Evolutionary conservation across 2,797 vertebrate genomes (phyloP).

Genomic region (Peromyscus attwateri): DNA sequence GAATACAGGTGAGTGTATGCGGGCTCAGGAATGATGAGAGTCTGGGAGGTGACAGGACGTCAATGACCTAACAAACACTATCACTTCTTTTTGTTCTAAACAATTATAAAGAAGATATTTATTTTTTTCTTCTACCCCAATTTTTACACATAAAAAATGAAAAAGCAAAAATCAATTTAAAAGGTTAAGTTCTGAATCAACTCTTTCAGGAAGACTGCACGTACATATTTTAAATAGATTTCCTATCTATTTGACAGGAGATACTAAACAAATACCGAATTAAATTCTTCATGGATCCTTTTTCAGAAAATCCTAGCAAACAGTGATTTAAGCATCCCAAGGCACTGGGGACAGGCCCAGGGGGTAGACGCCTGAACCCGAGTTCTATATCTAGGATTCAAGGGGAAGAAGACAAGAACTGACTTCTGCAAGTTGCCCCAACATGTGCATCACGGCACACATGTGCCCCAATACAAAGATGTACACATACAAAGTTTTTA

Average conservation of each 20-base stretch:
- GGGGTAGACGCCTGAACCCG: not conserved
- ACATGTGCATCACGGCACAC: not conserved
- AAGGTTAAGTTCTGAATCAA: not conserved
- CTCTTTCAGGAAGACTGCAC: conserved; percentile 3
- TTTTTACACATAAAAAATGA: conserved; percentile 33
- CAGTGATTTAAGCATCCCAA: not conserved
- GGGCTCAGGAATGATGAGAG: not conserved
- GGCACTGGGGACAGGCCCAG: not conserved
- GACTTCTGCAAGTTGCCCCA: not conserved
- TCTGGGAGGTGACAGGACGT: not conserved
- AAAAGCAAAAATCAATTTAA: not conserved
- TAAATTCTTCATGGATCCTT: conserved; percentile 20
- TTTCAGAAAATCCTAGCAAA: conserved; percentile 53
- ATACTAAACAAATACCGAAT: conserved; percentile 25
- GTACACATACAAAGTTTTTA: not conserved
- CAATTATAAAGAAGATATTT: not conserved
- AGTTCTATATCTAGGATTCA: not conserved
- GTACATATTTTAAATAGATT: conserved; percentile 36
- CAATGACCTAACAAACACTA: not conserved
- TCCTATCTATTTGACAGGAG: conserved; percentile 2
- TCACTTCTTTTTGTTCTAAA: not conserved
- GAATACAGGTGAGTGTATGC: not conserved
- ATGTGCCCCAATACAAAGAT: not conserved
- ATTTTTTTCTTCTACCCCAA: not conserved
- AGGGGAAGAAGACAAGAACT: not conserved